phyloP scores from a whole-genome alignment of 2,888 invertebrate species.

The Chalcosyrphus nemorum region DNA sequence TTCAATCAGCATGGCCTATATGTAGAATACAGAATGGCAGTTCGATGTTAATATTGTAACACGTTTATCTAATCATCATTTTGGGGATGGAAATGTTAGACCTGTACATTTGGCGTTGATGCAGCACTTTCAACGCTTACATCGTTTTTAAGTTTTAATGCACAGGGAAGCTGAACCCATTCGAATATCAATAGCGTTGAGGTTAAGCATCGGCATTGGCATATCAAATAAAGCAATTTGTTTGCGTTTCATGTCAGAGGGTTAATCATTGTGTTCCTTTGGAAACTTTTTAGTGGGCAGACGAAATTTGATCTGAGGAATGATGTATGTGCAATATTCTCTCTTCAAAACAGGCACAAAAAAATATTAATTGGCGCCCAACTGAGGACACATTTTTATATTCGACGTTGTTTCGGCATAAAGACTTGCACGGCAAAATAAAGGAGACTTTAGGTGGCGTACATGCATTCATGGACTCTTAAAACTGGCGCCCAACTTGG shows the following conservation, averaged over 20 bases:
- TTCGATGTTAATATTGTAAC: slow-evolving; percentile 17
- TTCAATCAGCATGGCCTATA: slow-evolving; percentile 23
- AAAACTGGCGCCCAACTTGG: no score
- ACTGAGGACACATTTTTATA: no score
- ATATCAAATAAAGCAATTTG: neutral
- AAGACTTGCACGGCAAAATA: no score
- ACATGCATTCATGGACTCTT: no score
- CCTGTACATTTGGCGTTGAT: neutral
- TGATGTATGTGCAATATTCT: neutral
- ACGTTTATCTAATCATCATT: slow-evolving; percentile 31
- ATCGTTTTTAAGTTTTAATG: neutral
- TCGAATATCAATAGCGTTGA: no score
- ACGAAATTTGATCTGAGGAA: no score
- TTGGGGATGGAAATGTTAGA: neutral
- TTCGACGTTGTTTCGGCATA: no score
- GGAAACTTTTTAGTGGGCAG: no score
- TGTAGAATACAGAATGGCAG: no score
- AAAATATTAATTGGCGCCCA: no score
- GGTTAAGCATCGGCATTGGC: neutral
- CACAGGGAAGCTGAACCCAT: neutral
- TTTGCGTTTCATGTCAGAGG: neutral
- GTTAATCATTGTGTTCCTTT: neutral
- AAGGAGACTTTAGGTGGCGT: no score
- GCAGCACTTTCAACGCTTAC: no score
- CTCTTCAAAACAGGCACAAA: neutral